Evolutionary conservation across 1,140 invertebrate genomes (phyloP).

Genomic region (Hermatobates lingyangjiaoensis): DNA sequence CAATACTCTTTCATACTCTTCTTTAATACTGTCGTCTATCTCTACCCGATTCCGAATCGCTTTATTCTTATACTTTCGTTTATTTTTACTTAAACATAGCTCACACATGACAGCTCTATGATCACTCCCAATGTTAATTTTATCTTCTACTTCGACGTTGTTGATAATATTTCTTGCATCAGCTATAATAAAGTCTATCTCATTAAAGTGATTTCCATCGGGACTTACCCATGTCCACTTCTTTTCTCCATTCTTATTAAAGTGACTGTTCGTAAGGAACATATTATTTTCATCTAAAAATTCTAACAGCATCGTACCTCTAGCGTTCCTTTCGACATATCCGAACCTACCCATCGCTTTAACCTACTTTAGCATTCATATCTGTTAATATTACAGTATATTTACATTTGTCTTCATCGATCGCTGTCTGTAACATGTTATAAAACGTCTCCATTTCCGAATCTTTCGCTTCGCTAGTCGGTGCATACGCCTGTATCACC

Average conservation of each 20-base stretch:
- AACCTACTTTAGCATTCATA: conserved; percentile 19
- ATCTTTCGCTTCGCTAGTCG: conserved; percentile 12
- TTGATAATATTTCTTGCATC: background rate
- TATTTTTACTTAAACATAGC: background rate
- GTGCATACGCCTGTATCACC: conserved; percentile 22
- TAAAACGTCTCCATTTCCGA: conserved; percentile 18
- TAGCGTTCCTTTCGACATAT: conserved; percentile 19
- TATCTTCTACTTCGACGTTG: background rate
- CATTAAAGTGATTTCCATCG: background rate
- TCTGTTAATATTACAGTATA: conserved; percentile 17
- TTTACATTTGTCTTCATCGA: conserved; percentile 13
- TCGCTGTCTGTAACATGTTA: conserved; percentile 8
- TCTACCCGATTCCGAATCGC: background rate
- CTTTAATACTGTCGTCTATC: background rate
- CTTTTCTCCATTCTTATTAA: conserved; percentile 8
- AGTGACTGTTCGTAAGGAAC: conserved; percentile 20
- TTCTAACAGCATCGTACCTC: conserved; percentile 19
- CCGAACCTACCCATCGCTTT: conserved; percentile 13
- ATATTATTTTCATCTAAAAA: conserved; percentile 21
- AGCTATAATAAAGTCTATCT: background rate
- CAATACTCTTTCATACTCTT: background rate
- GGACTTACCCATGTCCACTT: background rate
- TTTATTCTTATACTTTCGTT: background rate
- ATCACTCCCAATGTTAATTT: background rate
- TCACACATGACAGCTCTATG: background rate